Base-by-base conservation (phyloP, 2,888 invertebrate genomes). In the Gastracanthus pulcherrimus region DNA sequence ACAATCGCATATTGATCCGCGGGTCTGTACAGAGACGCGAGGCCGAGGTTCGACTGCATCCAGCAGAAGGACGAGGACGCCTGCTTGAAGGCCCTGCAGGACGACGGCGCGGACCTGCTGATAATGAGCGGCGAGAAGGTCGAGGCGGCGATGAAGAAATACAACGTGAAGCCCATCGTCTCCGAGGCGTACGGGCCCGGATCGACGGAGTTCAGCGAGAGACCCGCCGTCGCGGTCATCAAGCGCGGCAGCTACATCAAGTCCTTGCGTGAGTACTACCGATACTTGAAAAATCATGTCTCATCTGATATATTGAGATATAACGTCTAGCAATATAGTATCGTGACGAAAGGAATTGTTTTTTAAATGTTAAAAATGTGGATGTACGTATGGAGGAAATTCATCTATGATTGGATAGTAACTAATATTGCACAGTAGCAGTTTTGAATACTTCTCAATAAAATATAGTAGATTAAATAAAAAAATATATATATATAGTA, bases 31-130 rank as follows among this genome's bases (percentile, higher is more conserved):
- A 89, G 97, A 77, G 95, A 96, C 87, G 95, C 96, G 58, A 93
- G 97, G 6, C 98, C 98, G 0, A 94, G 95, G 84, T 93, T 98
- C 67, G 95, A 96, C 87, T 98, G 98, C 88, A 92, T 95, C 0
- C 92, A 93, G 83, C 94, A 95, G 60, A 92, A 93, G 51, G 93
- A 93, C 34, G 93, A 94, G 66, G 93, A 94, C 11, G 94, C 93
- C 41, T 97, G 97, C 89, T 92, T 96, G 87, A 93, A 93, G 83
- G 93, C 93, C 66, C 94, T 97, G 11, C 93, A 94, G 87, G 94
- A 94, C 84, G 94, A 95, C 83, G 94, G 94, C 1, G 95, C 96
- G 7, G 96, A 97, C 87, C 90, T 96, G 31, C 94, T 95, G 23
- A 93, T 95, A 0, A 92, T 96, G 5, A 95, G 96, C 80, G 95